Base-by-base conservation (phyloP, 1,140 invertebrate genomes). In the Drosophila sechellia region DNA sequence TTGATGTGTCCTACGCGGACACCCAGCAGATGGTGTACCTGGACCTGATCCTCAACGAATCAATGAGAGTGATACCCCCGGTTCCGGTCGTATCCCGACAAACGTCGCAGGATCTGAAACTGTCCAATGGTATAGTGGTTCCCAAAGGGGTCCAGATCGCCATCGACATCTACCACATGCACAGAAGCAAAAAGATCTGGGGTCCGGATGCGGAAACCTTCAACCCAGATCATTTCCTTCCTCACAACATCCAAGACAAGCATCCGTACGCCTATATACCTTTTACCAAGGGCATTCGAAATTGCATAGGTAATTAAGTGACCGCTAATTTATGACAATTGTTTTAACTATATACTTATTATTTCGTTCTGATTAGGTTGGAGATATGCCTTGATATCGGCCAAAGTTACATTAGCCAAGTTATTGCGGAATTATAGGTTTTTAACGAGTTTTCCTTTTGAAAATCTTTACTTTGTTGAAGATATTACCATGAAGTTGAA, bases 21-120 rank as follows among this genome's bases (percentile, higher is more conserved):
- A 81, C 95, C 4, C 85, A 93, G 43, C 75, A 94, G 55, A 94
- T 96, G 94, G 94, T 93, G 45, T 95, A 95, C 78, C 91, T 95
- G 34, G 95, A 95, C 55, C 93, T 94, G 66, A 94, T 94, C 1
- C 93, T 96, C 1, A 95, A 95, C 78, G 95, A 96, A 86, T 93
- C 94, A 5, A 81, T 95, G 64, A 89, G 95, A 80, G 87, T 90
- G 15, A 85, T 92, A 22, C 61, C 91, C 1, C 84, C 87, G 0
- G 90, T 92, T n/a, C 90, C 91, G 3, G 54, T 92, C 3, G 84
- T 91, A 1, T 81, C 81, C 0, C 56, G 90, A n/a, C 73, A 79
- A 60, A 83, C 78, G 2, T 76, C 71, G 0, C 37, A 85, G 20
- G 89, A 91, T 11, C n/a, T 92, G 0, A 46, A 42, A 8, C 50